Evolutionary conservation across 1,140 invertebrate genomes (phyloP), one percentile per base, ranked within the genome.

Genomic region (Uloborus diversus): DNA sequence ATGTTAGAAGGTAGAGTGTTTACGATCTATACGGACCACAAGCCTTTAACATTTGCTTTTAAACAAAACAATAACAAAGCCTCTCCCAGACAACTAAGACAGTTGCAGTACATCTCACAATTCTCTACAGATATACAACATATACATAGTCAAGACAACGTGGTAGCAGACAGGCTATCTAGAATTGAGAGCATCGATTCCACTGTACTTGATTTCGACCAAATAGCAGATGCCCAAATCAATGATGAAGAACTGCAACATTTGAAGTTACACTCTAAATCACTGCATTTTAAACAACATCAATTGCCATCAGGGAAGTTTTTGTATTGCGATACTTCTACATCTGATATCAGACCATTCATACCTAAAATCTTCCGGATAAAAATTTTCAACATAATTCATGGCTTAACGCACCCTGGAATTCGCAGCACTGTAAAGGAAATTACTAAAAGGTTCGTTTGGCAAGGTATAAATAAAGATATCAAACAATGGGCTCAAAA

Each of bases 91-190:
- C 33, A 68, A 27, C 49, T 28, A 4, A 9, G 82, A 13, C 84
- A 88, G 14, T 68, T 88, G 0, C 84, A 87, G 65, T 86, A 79
- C 27, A 86, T 88, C 9, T 78, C 83, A 0, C 86, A 87, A n/a
- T 51, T 51, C 20, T 51, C 49, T n/a, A 51, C 49, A n/a, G n/a
- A n/a, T n/a, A 51, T 51, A 5, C 49, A n/a, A 51, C 49, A 51
- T 20, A 51, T 51, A n/a, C 4, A 20, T 51, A 20, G 49, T 4
- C 13, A 51, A 51, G n/a, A 51, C 20, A 13, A 51, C n/a, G 20
- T 51, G 13, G 49, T 51, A 4, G 49, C 49, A n/a, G 49, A 51
- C 20, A n/a, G 13, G 13, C n/a, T 51, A 13, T 51, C n/a, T 4
- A 51, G 49, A 51, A 51, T 51, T 20, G 7, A 51, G n/a, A 51